These are phyloP conservation scores for Argentina silus DNA, from an alignment of 2,797 vertebrate genomes.

Conservation along the genomic window DNA sequence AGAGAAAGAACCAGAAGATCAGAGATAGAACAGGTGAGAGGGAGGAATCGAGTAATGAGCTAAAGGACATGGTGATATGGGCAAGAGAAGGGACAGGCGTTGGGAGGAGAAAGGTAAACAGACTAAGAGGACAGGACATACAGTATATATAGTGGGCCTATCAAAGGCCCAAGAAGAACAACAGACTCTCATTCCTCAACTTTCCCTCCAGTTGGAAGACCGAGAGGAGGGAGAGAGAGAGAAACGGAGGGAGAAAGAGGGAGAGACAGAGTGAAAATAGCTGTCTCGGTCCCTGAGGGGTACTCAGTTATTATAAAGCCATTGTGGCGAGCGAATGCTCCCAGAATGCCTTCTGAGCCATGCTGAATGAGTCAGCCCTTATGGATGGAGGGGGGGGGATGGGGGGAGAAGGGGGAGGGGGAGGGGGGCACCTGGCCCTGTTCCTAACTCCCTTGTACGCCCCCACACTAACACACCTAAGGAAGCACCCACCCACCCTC, in stretches of 20 bases:
- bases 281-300: conserved; percentile 69
- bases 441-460: conserved; percentile 60
- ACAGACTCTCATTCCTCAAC: background rate
- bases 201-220: conserved; percentile 37
- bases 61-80: background rate
- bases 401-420: conserved; percentile 16
- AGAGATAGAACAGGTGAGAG: background rate
- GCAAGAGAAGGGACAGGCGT: background rate
- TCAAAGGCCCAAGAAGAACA: background rate
- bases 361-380: conserved; percentile 73
- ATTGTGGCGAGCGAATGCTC: conserved; percentile 72
- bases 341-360: conserved; percentile 70
- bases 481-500: conserved; percentile 2
- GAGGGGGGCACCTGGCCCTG: conserved; percentile 63
- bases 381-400: conserved; percentile 26
- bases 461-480: conserved; percentile 42
- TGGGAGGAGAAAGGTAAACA: too few relatives aligned
- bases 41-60: too few relatives aligned
- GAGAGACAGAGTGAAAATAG: conserved; percentile 73
- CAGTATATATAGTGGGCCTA: too few relatives aligned
- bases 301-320: conserved; percentile 77
- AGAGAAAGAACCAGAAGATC: background rate
- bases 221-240: conserved; percentile 45
- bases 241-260: conserved; percentile 9
- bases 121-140: too few relatives aligned